Conservation (phyloP, 2,113 vertebrate genomes). For the Sceloporus undulatus region DNA sequence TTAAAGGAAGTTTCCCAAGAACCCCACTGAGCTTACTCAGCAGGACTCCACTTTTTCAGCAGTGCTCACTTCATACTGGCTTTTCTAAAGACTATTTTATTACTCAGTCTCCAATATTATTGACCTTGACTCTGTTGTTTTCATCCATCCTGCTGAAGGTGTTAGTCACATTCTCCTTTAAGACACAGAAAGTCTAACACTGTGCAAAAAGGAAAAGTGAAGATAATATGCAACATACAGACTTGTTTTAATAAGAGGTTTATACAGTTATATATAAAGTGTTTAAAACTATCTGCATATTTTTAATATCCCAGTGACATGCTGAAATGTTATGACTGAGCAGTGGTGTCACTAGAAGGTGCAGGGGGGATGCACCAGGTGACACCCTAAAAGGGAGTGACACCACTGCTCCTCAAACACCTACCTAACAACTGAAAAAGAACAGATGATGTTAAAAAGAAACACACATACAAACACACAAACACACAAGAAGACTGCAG, state of each 20-base stretch:
- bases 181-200: constrained; percentile 41
- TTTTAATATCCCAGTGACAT: constrained; percentile 35
- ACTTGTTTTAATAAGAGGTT: constrained; percentile 15
- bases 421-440: too few species aligned
- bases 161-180: constrained; percentile 52
- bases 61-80: constrained; percentile 52
- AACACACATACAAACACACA: too few species aligned
- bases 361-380: too few species aligned
- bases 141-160: constrained; percentile 43
- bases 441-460: too few species aligned
- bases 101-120: constrained; percentile 55
- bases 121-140: constrained; percentile 58
- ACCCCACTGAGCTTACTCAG: constrained; percentile 61
- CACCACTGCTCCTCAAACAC: too few species aligned
- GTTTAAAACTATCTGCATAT: rapidly evolving
- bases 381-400: too few species aligned
- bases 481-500: too few species aligned
- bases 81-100: constrained; percentile 61
- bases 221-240: constrained; percentile 24
- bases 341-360: too few species aligned
- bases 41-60: constrained; percentile 62
- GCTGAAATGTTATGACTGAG: constrained; percentile 49
- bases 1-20: constrained; percentile 58
- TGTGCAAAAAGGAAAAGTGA: constrained; percentile 44
- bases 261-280: constrained; percentile 42